These are phyloP conservation scores for Zeugodacus cucurbitae DNA, from an alignment of 1,140 invertebrate species.

Conservation along the genomic window DNA sequence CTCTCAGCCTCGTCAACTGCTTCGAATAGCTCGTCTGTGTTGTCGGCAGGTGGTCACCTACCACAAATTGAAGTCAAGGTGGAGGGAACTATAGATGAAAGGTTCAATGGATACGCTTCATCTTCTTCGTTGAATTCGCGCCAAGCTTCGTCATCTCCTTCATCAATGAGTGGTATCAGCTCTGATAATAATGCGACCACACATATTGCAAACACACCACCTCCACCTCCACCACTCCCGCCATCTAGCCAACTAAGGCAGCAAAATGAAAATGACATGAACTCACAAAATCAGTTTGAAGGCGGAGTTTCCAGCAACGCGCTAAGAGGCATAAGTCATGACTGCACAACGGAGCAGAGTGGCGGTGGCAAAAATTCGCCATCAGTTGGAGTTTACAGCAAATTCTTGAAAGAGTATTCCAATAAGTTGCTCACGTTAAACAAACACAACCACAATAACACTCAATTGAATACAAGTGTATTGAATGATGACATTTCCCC, in stretches of 20 bases:
- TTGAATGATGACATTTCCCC: slow-evolving; percentile 38
- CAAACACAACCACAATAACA: slow-evolving; percentile 30
- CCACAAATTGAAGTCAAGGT: neutral
- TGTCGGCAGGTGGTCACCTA: slow-evolving; percentile 41
- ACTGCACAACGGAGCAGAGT: neutral
- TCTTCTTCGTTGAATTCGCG: slow-evolving; percentile 58
- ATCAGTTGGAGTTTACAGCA: slow-evolving; percentile 61
- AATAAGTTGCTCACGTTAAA: slow-evolving; percentile 54
- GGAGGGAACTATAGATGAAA: neutral
- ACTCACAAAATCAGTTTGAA: slow-evolving; percentile 43
- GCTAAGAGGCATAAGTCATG: neutral
- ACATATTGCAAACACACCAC: slow-evolving; percentile 48
- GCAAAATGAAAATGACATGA: slow-evolving; percentile 47
- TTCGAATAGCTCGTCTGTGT: slow-evolving; percentile 51
- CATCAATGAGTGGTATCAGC: slow-evolving; percentile 51
- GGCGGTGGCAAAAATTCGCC: slow-evolving; percentile 44
- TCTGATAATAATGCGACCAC: neutral
- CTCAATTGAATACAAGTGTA: neutral
- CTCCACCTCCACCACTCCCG: slow-evolving; percentile 49
- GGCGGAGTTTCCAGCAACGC: slow-evolving; percentile 37
- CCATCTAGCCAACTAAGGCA: neutral
- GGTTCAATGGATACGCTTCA: slow-evolving; percentile 46
- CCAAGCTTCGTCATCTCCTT: slow-evolving; percentile 57
- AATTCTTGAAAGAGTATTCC: slow-evolving; percentile 63
- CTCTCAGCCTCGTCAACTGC: slow-evolving; percentile 57